phyloP scores from a whole-genome alignment of 1,140 invertebrate species.

The Epicauta chinensis region DNA sequence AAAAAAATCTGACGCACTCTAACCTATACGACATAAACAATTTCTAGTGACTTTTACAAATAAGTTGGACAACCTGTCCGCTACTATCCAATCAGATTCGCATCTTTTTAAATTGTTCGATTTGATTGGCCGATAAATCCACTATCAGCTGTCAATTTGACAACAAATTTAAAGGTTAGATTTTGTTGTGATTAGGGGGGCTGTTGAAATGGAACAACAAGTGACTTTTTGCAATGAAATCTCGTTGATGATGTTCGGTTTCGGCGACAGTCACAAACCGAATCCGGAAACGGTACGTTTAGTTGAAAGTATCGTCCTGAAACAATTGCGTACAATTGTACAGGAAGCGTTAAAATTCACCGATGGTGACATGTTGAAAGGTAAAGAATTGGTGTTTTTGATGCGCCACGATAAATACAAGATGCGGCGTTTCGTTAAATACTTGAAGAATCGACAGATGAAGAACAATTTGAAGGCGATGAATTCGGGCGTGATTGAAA shows the following conservation, averaged over 20 bases:
- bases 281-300: slow-evolving; percentile 58
- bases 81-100: too few species aligned
- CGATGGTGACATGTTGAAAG: slow-evolving; percentile 43
- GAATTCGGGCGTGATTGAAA: slow-evolving; percentile 13
- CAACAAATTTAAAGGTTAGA: slow-evolving; percentile 1
- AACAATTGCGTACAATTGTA: slow-evolving; percentile 53
- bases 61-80: too few species aligned
- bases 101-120: background rate
- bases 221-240: slow-evolving; percentile 52
- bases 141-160: background rate
- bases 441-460: slow-evolving; percentile 34
- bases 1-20: too few species aligned
- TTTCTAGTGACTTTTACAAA: too few species aligned
- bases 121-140: background rate
- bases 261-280: slow-evolving; percentile 62
- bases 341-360: slow-evolving; percentile 51
- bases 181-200: too few species aligned
- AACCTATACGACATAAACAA: too few species aligned
- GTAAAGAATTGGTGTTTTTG: slow-evolving; percentile 58
- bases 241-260: slow-evolving; percentile 65
- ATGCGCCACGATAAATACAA: slow-evolving; percentile 54
- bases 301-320: slow-evolving; percentile 59
- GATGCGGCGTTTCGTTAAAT: slow-evolving; percentile 41
- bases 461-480: slow-evolving; percentile 39
- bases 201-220: slow-evolving; percentile 26